Base-by-base conservation (phyloP, 2,888 invertebrate genomes). In the Acleris literana region DNA sequence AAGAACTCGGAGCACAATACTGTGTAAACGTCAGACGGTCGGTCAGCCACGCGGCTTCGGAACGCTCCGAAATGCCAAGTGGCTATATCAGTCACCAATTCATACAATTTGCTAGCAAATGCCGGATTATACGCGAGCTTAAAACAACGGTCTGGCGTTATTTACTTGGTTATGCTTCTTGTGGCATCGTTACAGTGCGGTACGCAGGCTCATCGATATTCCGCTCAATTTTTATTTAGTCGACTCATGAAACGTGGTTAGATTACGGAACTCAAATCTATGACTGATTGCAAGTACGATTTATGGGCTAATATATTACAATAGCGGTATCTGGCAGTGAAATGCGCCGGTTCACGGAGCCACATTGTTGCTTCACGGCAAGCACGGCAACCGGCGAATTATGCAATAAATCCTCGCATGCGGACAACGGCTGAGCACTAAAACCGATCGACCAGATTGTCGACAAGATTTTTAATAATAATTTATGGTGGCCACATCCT, bases 261-360 rank as follows among this genome's bases (percentile, higher is more conserved):
- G 63, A 69, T 63, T 66, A 68, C 64, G 60, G 62, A 63, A 72
- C 72, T 73, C 69, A 70, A 75, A 73, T 70, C 67, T 69, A 72
- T 76, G 74, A 78, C 69, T 71, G 71, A 78, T 76, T 74, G 77
- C 76, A 68, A 69, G 73, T 76, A 79, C 75, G 79, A 80, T 85
- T 82, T 82, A 84, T 79, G 77, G 72, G 74, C 71, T 78, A 81
- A 81, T 81, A 79, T 76, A 79, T 78, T 77, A 81, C 79, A 80
- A 81, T 79, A 78, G 77, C 77, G 70, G 78, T 77, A 76, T 78
- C 77, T 80, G 78, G 71, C 75, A 75, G 73, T 68, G 70, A 73
- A 74, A 73, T 76, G 75, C 70, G 68, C 72, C 70, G 65, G 69
- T 68, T 68, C 70, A 69, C 66, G 67, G 71, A 73, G 70, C 71